These are phyloP conservation scores for Micromussa lordhowensis DNA, from an alignment of 92 coral and sea anemone genomes.

Conservation along the genomic window DNA sequence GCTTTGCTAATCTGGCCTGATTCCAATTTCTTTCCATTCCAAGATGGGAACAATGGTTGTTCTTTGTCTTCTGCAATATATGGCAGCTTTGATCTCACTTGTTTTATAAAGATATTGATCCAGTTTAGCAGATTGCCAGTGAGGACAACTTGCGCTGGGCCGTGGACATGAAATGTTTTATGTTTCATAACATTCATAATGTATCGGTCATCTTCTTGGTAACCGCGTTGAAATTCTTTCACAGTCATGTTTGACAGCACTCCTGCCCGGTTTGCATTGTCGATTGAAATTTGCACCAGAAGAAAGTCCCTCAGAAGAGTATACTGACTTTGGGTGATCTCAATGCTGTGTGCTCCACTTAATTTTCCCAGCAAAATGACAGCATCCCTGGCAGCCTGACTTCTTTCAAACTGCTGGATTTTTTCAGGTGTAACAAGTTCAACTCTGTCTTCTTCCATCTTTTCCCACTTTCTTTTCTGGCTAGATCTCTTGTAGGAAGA, in stretches of 20 bases:
- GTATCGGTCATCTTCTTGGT: conserved; percentile 46
- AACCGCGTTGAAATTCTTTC: conserved; percentile 50
- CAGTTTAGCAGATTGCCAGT: conserved; percentile 58
- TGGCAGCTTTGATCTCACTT: conserved; percentile 51
- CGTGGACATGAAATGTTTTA: conserved; percentile 64
- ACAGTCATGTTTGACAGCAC: conserved; percentile 75
- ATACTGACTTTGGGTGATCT: conserved; percentile 30
- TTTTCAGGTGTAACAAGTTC: conserved; percentile 49
- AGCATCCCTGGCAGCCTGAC: conserved; percentile 62
- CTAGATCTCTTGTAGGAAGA: conserved; percentile 56
- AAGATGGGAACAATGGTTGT: conserved; percentile 42
- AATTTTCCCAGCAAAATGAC: conserved; percentile 62
- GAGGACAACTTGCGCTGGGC: too few relatives aligned
- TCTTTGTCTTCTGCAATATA: not conserved
- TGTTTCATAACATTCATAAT: conserved; percentile 61
- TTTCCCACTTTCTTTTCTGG: conserved; percentile 62
- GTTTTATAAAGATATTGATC: conserved; percentile 47
- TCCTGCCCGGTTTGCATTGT: conserved; percentile 80
- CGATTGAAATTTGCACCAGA: conserved; percentile 63
- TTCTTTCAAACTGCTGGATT: conserved; percentile 53
- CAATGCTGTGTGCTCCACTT: conserved; percentile 51
- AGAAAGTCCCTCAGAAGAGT: conserved; percentile 59
- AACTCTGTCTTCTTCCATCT: conserved; percentile 61
- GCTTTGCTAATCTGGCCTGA: conserved; percentile 61
- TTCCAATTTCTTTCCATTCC: conserved; percentile 57